These are phyloP conservation scores for Eueremaeus valkanovi DNA, from an alignment of 2,888 invertebrate genomes.

Conservation along the genomic window DNA sequence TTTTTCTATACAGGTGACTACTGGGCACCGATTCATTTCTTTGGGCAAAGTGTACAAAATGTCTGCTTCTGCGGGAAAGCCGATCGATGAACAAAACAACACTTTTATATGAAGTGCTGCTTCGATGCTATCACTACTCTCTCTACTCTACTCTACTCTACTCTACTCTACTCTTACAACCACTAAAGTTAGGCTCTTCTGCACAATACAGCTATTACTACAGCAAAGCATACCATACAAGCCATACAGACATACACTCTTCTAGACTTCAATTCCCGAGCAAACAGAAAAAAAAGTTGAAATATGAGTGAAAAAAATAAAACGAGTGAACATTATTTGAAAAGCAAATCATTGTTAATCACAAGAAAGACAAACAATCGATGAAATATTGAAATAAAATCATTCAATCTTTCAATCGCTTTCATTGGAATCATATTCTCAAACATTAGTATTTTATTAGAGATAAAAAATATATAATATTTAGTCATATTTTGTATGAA, in stretches of 20 bases:
- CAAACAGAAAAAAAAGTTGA: neutral
- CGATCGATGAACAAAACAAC: slow-evolving; percentile 21
- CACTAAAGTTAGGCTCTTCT: neutral
- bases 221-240: neutral
- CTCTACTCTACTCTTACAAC: neutral
- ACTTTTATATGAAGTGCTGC: slow-evolving; percentile 16
- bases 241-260: neutral
- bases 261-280: neutral
- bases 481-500: too few species aligned
- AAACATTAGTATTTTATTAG: too few species aligned
- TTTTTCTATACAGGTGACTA: slow-evolving; percentile 17
- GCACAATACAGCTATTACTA: slow-evolving; percentile 11
- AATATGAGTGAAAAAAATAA: neutral
- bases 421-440: neutral
- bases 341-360: slow-evolving; percentile 19
- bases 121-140: slow-evolving; percentile 18
- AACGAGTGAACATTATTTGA: neutral
- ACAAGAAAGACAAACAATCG: slow-evolving; percentile 15
- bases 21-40: slow-evolving; percentile 11
- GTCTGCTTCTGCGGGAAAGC: slow-evolving; percentile 32
- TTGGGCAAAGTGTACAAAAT: slow-evolving; percentile 19
- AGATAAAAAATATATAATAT: too few species aligned
- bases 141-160: neutral
- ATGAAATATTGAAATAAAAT: slow-evolving; percentile 16
- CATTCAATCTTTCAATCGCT: neutral